Evolutionary conservation across 2,888 invertebrate species (phyloP).

Genomic region (Spatulosminthurus flaviceps): DNA sequence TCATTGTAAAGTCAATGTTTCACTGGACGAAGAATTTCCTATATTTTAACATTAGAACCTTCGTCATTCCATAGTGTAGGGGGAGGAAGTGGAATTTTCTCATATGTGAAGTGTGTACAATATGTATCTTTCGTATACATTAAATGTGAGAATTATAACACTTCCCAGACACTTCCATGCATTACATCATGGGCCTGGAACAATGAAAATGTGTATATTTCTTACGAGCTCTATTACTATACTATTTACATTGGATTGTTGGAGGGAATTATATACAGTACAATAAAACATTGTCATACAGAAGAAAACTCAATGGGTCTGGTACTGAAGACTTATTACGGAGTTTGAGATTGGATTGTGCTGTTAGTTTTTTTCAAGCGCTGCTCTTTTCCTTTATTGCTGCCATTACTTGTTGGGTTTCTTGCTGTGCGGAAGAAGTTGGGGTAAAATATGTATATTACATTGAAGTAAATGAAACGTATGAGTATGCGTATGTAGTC

Average conservation of each 20-base stretch:
- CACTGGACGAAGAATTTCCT: neutral
- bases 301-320: neutral
- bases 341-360: constrained; percentile 6
- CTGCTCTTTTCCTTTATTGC: neutral
- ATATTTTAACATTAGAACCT: neutral
- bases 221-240: too few species aligned
- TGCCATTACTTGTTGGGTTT: neutral
- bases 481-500: neutral
- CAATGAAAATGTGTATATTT: neutral
- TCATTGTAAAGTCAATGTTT: neutral
- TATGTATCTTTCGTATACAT: too few species aligned
- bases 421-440: neutral
- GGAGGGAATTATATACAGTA: too few species aligned
- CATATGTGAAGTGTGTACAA: too few species aligned
- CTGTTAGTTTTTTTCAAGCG: neutral
- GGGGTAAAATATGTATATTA: neutral
- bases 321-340: neutral
- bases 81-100: neutral
- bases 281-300: too few species aligned
- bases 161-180: too few species aligned
- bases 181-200: neutral
- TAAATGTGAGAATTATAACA: neutral
- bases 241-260: too few species aligned
- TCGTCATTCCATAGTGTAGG: neutral
- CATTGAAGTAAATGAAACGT: neutral